phyloP scores from a whole-genome alignment of 1,140 invertebrate species.

The Drosophila biarmipes region DNA sequence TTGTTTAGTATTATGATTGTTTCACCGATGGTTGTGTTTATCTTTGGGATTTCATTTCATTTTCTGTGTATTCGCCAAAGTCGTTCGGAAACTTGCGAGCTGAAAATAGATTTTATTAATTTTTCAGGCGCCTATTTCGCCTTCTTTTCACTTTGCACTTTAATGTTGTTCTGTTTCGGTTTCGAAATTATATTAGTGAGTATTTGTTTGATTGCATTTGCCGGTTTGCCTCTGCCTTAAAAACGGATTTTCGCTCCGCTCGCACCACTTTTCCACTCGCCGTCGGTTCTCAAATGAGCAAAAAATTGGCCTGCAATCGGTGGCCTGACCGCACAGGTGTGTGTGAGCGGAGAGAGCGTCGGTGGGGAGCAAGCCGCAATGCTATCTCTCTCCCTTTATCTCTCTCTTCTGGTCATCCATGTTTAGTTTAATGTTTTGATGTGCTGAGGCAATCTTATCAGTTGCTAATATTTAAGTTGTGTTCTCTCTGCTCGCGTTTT shows the following conservation, averaged over 20 bases:
- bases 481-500: constrained; percentile 16
- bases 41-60: constrained; percentile 51
- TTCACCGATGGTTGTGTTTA: too few relatives aligned
- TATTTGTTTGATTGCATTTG: neutral
- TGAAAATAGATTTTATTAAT: constrained; percentile 40
- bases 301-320: constrained; percentile 18
- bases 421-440: constrained; percentile 51
- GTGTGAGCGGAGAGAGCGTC: constrained; percentile 10
- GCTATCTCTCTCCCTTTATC: constrained; percentile 24
- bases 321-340: constrained; percentile 35
- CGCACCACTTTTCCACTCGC: constrained; percentile 30
- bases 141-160: constrained; percentile 19
- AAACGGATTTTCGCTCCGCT: constrained; percentile 13
- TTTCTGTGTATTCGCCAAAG: constrained; percentile 26
- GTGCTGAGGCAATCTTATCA: constrained; percentile 59
- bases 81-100: constrained; percentile 28
- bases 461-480: constrained; percentile 18
- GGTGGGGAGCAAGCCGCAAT: too few relatives aligned
- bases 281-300: constrained; percentile 23
- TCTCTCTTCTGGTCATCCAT: constrained; percentile 27
- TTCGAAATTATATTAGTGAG: neutral
- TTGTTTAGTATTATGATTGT: constrained; percentile 21
- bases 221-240: constrained; percentile 6
- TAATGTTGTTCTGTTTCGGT: constrained; percentile 3
- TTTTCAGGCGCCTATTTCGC: constrained; percentile 1